Evolutionary conservation across 1,140 invertebrate genomes (phyloP), one percentile per base, ranked within the genome.

Genomic region (Drosophila sucinea): DNA sequence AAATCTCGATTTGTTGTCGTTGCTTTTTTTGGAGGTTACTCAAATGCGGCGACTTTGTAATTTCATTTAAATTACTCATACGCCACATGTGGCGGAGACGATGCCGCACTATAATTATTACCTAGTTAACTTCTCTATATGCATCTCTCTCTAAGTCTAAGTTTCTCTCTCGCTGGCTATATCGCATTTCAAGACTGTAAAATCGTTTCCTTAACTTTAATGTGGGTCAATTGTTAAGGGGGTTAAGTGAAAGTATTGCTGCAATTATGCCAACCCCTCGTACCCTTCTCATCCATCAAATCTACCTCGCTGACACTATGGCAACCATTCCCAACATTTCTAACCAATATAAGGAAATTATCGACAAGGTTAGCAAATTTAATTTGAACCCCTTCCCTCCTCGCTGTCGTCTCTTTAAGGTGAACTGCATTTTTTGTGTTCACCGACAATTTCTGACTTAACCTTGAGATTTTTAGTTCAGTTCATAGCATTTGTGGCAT

Each of bases 21-120:
- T 47, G 5, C 41, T 61, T 61, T 67, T 82, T 79, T 77, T 86
- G 76, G 84, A 89, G 83, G 83, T 78, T 86, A 86, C 29, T 79
- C 72, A 72, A 56, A 58, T 74, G 75, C 76, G 63, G 63, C 81
- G 83, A 89, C 79, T 86, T 86, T 86, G 83, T 80, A 87, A 87
- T 83, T 83, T 63, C 76, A 83, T 79, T 86, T 67, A 86, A 87
- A 89, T 86, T 86, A 89, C 83, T 86, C 83, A 89, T 86, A 80
- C 76, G 83, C 65, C 71, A 62, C 68, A 64, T 61, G 67, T 71
- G 67, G 61, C 61, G 30, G 44, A 51, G 44, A 56, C 25, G 27
- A 57, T 32, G 67, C 56, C 70, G 58, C 63, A 30, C 62, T 60
- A 55, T 67, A 71, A 82, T 82, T 82, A 82, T 70, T 58, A 10